Conservation (phyloP, 1,140 invertebrate genomes). For the Euglossa dilemma region DNA sequence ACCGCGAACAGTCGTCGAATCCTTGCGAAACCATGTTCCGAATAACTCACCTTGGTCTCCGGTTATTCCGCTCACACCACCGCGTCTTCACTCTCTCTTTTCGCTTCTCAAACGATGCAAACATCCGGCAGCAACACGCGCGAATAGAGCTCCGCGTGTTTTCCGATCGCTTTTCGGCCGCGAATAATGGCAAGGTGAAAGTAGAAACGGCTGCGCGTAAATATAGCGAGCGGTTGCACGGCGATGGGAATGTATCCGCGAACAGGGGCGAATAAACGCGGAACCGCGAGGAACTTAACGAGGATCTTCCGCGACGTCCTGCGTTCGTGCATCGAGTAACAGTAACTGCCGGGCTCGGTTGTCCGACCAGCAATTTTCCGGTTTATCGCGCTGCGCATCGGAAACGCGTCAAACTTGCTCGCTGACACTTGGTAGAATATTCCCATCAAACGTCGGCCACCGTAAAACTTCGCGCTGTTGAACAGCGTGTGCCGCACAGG, state of each 20-base stretch:
- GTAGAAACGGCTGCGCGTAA: neutral
- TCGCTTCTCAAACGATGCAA: neutral
- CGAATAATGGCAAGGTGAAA: neutral
- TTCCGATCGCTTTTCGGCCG: neutral
- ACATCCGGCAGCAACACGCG: no score
- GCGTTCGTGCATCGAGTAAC: neutral
- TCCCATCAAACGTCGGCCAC: conserved; percentile 18
- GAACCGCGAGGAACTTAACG: neutral
- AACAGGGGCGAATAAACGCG: no score
- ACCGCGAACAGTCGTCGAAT: neutral
- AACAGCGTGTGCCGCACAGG: neutral
- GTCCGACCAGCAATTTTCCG: conserved; percentile 11
- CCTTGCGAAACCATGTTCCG: neutral
- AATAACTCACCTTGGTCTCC: conserved; percentile 11
- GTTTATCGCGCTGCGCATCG: conserved; percentile 11
- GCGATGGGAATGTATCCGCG: neutral
- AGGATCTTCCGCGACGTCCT: neutral
- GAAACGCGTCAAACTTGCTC: conserved; percentile 25
- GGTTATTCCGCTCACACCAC: neutral
- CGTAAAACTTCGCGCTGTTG: conserved; percentile 23
- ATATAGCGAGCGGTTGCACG: neutral
- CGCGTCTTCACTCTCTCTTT: no score
- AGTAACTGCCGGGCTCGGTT: neutral
- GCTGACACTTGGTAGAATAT: conserved; percentile 36
- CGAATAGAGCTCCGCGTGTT: no score